These are phyloP conservation scores for Atherinomorus stipes DNA, from an alignment of 2,113 vertebrate genomes.

Conservation along the genomic window DNA sequence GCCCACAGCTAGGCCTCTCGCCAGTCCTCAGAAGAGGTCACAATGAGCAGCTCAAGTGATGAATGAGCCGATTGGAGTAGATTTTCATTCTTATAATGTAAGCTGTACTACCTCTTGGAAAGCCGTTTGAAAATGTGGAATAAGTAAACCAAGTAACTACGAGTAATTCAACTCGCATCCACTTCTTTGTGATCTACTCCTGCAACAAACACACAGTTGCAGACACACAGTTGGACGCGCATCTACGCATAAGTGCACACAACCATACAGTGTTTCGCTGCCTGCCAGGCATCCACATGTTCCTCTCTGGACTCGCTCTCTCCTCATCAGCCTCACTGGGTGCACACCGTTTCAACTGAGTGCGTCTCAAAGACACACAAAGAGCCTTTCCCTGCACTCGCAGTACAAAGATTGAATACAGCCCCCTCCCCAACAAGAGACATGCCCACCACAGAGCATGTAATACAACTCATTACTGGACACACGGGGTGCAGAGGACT, in stretches of 20 bases:
- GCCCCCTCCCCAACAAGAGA: slow-evolving; percentile 63
- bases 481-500: slow-evolving; percentile 62
- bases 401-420: slow-evolving; percentile 69
- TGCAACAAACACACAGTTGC: slow-evolving; percentile 30
- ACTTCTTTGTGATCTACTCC: slow-evolving; percentile 46
- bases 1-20: slow-evolving; percentile 69
- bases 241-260: slow-evolving; percentile 60
- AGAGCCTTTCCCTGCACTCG: slow-evolving; percentile 72
- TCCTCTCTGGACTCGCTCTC: slow-evolving; percentile 73
- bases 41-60: slow-evolving; percentile 72
- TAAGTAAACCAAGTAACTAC: slow-evolving; percentile 67
- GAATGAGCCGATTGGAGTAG: slow-evolving; percentile 67
- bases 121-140: slow-evolving; percentile 54
- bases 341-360: slow-evolving; percentile 79
- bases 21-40: slow-evolving; percentile 68
- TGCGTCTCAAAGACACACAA: slow-evolving; percentile 78
- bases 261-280: slow-evolving; percentile 51
- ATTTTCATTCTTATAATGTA: slow-evolving; percentile 73
- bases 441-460: slow-evolving; percentile 78
- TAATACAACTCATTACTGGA: slow-evolving; percentile 80
- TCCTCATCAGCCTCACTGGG: slow-evolving; percentile 79
- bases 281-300: slow-evolving; percentile 72
- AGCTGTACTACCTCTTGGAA: slow-evolving; percentile 48
- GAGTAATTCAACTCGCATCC: slow-evolving; percentile 39
- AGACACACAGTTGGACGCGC: slow-evolving; percentile 45